These are phyloP conservation scores for Caenorhabditis doughertyi DNA, from an alignment of 2,888 invertebrate genomes.

Conservation along the genomic window DNA sequence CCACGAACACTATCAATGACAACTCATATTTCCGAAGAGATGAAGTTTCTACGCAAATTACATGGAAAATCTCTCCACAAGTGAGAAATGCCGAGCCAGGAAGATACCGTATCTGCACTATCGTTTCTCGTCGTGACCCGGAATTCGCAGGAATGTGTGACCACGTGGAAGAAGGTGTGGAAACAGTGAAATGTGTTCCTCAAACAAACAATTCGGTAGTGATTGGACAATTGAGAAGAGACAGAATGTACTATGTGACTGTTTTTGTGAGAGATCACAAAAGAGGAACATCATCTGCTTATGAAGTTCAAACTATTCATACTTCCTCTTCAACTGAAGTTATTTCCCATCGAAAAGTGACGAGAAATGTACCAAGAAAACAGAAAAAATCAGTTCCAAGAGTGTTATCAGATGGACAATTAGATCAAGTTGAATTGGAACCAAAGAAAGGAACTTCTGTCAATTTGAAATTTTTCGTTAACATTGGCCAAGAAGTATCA, in stretches of 20 bases:
- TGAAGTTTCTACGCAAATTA: slow-evolving; percentile 49
- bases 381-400: slow-evolving; percentile 24
- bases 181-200: slow-evolving; percentile 76
- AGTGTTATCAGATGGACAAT: slow-evolving; percentile 36
- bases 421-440: slow-evolving; percentile 61
- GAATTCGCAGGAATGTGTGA: slow-evolving; percentile 73
- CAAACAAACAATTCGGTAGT: slow-evolving; percentile 69
- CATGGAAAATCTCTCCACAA: slow-evolving; percentile 68
- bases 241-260: slow-evolving; percentile 64
- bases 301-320: slow-evolving; percentile 60
- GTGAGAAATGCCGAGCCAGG: slow-evolving; percentile 57
- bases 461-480: slow-evolving; percentile 65
- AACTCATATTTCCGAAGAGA: slow-evolving; percentile 4
- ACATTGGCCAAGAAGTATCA: not conserved
- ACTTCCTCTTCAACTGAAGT: slow-evolving; percentile 26
- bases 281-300: slow-evolving; percentile 70
- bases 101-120: slow-evolving; percentile 74
- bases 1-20: slow-evolving; percentile 56
- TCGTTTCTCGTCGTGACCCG: slow-evolving; percentile 66
- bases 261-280: slow-evolving; percentile 73
- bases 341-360: slow-evolving; percentile 31
- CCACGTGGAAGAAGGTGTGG: slow-evolving; percentile 73
- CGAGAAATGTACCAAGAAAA: slow-evolving; percentile 49
- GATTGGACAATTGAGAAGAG: slow-evolving; percentile 65
- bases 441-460: slow-evolving; percentile 60